Conservation (phyloP, 2,113 vertebrate genomes). For the Carassius carassius region DNA sequence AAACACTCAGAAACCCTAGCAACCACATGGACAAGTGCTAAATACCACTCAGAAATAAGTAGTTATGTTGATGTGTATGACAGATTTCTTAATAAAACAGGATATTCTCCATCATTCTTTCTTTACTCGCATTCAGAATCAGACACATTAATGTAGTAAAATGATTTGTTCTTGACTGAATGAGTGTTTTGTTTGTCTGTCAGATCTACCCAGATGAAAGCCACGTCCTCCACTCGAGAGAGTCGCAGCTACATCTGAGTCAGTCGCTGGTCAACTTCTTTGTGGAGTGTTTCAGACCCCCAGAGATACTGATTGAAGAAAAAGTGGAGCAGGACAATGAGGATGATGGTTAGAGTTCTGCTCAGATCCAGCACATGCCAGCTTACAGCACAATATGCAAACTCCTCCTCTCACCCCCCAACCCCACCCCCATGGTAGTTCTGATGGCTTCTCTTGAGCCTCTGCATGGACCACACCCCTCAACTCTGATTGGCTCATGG, state of each 20-base stretch:
- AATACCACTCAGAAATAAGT: too few species aligned
- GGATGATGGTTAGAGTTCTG: conserved; percentile 81
- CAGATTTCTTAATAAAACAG: too few species aligned
- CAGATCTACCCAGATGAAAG: conserved; percentile 96
- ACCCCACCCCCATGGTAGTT: conserved; percentile 8
- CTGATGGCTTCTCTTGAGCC: conserved; percentile 41
- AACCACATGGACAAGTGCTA: too few species aligned
- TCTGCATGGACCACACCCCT: conserved; percentile 54
- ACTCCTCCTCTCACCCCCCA: conserved; percentile 58
- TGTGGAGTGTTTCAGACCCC: conserved; percentile 86
- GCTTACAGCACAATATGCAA: conserved; percentile 82
- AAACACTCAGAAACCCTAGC: neutral
- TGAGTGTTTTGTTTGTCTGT: neutral
- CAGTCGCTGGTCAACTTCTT: conserved; percentile 91
- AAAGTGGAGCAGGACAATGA: conserved; percentile 82
- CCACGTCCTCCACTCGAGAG: conserved; percentile 83
- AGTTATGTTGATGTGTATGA: too few species aligned
- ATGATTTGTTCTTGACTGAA: neutral
- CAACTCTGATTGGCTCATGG: conserved; percentile 27
- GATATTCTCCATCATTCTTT: neutral
- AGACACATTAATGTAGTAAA: neutral
- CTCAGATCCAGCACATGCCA: conserved; percentile 65
- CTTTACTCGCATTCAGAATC: neutral
- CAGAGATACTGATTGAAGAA: conserved; percentile 74
- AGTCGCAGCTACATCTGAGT: conserved; percentile 84